phyloP scores from a whole-genome alignment of 2,113 vertebrate genomes.

The Egretta garzetta region DNA sequence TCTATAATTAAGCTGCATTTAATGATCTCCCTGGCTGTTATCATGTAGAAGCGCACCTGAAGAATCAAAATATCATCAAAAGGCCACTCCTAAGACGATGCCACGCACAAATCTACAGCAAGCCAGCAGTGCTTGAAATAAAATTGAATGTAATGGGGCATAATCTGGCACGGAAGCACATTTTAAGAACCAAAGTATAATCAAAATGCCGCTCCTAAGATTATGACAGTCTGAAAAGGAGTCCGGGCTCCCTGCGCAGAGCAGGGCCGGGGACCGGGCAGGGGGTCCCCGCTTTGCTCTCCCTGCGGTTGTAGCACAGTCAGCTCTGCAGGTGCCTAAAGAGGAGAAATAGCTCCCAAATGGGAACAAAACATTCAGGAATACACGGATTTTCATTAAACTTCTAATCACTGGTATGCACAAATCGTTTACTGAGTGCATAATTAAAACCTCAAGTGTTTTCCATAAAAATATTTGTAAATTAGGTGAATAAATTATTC shows the following conservation, averaged over 20 bases:
- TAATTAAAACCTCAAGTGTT: slow-evolving; percentile 4
- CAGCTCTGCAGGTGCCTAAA: background rate
- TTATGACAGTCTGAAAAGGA: background rate
- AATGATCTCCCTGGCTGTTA: background rate
- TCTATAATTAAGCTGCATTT: background rate
- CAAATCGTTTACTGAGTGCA: background rate
- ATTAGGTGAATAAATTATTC: slow-evolving; percentile 16
- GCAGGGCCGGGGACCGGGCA: background rate
- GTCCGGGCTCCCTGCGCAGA: accelerated
- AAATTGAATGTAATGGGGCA: background rate
- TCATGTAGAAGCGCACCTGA: background rate
- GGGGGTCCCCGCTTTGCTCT: background rate
- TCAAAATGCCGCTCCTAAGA: background rate
- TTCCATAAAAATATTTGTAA: background rate
- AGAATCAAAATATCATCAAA: background rate
- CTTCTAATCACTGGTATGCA: background rate
- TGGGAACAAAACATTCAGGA: background rate
- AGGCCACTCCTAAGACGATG: background rate
- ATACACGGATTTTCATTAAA: background rate
- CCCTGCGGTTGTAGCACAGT: accelerated
- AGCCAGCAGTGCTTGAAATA: background rate
- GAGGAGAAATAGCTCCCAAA: background rate
- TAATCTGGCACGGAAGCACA: background rate
- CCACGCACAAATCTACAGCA: background rate
- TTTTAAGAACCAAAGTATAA: background rate